Evolutionary conservation across 2,888 invertebrate species (phyloP).

Genomic region (Pollenia labialis): DNA sequence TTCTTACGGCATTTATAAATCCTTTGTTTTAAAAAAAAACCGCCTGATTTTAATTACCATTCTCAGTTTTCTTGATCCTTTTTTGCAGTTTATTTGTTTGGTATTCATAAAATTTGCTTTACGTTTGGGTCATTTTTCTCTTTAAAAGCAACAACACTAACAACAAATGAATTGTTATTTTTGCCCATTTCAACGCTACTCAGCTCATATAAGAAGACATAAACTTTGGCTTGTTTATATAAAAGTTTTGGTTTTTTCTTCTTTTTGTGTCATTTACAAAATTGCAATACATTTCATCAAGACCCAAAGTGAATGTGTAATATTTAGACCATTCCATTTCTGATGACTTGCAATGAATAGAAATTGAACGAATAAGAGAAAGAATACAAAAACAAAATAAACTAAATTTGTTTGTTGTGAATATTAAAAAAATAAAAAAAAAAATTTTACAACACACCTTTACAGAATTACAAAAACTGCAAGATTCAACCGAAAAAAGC

Average conservation of each 20-base stretch:
- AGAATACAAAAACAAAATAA: constrained; percentile 29
- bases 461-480: not conserved
- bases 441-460: constrained; percentile 4
- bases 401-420: constrained; percentile 61
- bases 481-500: constrained; percentile 20
- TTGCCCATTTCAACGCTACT: constrained; percentile 59
- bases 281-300: constrained; percentile 66
- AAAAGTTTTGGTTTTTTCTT: not conserved
- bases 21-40: constrained; percentile 32
- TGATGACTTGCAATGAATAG: constrained; percentile 77
- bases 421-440: constrained; percentile 23
- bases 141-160: constrained; percentile 37
- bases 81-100: constrained; percentile 9
- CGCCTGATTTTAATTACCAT: constrained; percentile 58
- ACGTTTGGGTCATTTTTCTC: constrained; percentile 57
- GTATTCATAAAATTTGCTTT: constrained; percentile 31
- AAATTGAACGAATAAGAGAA: constrained; percentile 74
- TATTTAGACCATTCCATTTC: constrained; percentile 70
- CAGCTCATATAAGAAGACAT: constrained; percentile 32
- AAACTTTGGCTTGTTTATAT: constrained; percentile 42
- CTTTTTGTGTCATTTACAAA: constrained; percentile 30
- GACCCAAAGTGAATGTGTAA: constrained; percentile 14
- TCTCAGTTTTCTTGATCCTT: constrained; percentile 45
- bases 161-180: constrained; percentile 67
- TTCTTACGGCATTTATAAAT: constrained; percentile 9